phyloP scores from a whole-genome alignment of 2,113 vertebrate species.

The Phalacrocorax carbo region DNA sequence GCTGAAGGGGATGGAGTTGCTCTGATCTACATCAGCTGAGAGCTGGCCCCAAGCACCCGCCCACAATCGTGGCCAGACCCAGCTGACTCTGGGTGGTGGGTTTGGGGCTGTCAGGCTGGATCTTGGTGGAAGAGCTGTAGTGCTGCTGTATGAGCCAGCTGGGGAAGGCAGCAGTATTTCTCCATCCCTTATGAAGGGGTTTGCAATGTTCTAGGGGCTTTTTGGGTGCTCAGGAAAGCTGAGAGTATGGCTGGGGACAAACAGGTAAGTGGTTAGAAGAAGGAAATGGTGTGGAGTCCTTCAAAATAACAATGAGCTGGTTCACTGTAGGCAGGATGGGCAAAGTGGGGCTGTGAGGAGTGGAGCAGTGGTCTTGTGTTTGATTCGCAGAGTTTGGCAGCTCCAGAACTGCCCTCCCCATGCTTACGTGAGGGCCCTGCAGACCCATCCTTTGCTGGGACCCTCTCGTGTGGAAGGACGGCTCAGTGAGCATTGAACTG shows the following conservation, averaged over 20 bases:
- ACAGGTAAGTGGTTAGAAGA: neutral
- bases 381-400: neutral
- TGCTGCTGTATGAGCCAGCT: neutral
- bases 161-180: neutral
- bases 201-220: too few relatives aligned
- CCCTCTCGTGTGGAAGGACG: accelerated
- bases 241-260: neutral
- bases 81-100: neutral
- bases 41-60: neutral
- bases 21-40: neutral
- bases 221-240: neutral
- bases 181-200: neutral
- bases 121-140: neutral
- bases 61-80: neutral
- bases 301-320: neutral
- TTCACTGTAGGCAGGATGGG: neutral
- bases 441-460: neutral
- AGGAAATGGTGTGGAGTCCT: neutral
- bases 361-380: accelerated
- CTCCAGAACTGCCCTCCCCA: neutral
- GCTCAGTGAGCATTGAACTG: neutral
- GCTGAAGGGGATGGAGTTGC: neutral
- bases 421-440: neutral
- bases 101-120: neutral
- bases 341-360: neutral